Conservation (phyloP, 2,797 vertebrate genomes). For the Tinamus major region DNA sequence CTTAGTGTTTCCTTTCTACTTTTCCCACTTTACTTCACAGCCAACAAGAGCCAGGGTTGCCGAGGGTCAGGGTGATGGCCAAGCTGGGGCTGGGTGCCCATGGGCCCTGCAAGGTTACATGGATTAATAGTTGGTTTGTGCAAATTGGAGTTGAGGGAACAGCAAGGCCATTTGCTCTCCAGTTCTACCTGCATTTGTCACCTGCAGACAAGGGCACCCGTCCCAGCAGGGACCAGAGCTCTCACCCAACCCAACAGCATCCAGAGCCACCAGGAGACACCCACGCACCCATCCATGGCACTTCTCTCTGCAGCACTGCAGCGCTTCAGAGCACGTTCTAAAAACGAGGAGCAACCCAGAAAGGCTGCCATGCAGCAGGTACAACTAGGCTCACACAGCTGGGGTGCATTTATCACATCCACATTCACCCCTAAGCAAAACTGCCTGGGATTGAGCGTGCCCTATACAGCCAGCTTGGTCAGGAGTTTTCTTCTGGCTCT, state of each 20-base stretch:
- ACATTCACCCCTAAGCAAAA: not conserved
- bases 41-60: not conserved
- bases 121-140: conserved; percentile 44
- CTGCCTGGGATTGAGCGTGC: not conserved
- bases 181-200: not conserved
- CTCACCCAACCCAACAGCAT: not conserved
- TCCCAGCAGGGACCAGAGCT: not conserved
- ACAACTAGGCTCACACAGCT: not conserved
- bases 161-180: not conserved
- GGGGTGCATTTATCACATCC: not conserved
- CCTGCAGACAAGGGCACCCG: not conserved
- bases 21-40: not conserved
- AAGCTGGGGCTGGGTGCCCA: not conserved
- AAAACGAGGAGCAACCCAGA: not conserved
- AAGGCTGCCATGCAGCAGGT: not conserved
- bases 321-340: fast-evolving
- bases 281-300: not conserved
- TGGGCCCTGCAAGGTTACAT: not conserved
- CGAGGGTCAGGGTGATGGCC: not conserved
- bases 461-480: not conserved
- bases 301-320: not conserved
- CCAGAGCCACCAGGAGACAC: not conserved
- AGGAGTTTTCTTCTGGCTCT: not conserved
- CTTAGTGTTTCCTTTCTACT: not conserved
- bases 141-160: conserved; percentile 16